Percentiles rank a stretch among this genome's conserved stretches.
Evolutionary conservation across 1,140 invertebrate species (phyloP).

Genomic region (Drosophila orosa): DNA sequence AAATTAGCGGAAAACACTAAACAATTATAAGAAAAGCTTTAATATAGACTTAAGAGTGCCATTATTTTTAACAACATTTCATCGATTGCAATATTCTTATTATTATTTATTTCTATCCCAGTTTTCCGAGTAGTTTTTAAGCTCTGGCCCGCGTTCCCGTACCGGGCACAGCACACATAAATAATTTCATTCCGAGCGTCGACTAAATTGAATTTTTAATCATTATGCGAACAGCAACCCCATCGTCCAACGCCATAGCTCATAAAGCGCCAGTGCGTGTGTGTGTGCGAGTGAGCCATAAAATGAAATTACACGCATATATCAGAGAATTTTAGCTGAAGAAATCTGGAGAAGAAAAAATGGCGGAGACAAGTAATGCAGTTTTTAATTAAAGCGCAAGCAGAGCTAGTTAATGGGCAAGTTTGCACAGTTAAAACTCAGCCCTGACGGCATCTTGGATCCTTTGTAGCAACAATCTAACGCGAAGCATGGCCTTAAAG

Average conservation of each 20-base stretch:
- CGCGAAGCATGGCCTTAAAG: constrained; percentile 23
- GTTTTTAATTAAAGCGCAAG: constrained; percentile 75
- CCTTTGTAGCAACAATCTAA: constrained; percentile 47
- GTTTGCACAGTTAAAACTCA: constrained; percentile 60
- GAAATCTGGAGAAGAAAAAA: constrained; percentile 38
- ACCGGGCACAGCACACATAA: constrained; percentile 43
- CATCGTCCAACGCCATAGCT: constrained; percentile 7
- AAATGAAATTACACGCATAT: constrained; percentile 70
- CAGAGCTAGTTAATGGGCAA: constrained; percentile 64
- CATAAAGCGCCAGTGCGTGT: constrained; percentile 11
- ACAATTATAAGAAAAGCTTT: not conserved
- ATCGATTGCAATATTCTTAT: constrained; percentile 19
- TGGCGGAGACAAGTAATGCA: constrained; percentile 51
- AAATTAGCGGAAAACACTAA: not conserved
- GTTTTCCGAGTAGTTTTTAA: not conserved
- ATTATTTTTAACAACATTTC: not conserved
- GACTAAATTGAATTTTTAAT: constrained; percentile 77
- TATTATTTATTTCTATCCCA: not conserved
- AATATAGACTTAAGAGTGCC: not conserved
- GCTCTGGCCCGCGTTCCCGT: constrained; percentile 3
- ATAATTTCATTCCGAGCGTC: constrained; percentile 56
- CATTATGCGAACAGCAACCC: constrained; percentile 46
- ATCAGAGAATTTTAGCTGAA: constrained; percentile 57
- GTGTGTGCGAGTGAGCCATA: constrained; percentile 48
- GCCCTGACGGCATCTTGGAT: constrained; percentile 1